Evolutionary conservation across 1,140 invertebrate species (phyloP).

Genomic region (Thaumetopoea pityocampa): DNA sequence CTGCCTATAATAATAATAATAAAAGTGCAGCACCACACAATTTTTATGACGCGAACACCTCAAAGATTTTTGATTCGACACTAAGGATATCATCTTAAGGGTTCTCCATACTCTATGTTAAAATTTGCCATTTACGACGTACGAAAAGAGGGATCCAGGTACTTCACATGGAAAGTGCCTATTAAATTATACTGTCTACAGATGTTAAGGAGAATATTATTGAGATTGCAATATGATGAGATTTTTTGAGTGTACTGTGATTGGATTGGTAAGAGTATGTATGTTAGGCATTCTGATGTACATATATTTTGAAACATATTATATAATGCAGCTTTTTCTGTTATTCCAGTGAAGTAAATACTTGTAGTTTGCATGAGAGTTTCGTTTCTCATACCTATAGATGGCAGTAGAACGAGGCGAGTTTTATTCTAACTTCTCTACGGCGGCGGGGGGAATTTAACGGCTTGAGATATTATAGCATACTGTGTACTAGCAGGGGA

Average conservation of each 20-base stretch:
- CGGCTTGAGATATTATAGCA: too few relatives aligned
- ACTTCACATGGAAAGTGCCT: constrained; percentile 31
- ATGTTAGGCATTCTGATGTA: too few relatives aligned
- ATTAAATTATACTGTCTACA: constrained; percentile 37
- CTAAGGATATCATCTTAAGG: constrained; percentile 16
- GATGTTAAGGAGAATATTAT: constrained; percentile 36
- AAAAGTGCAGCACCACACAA: constrained; percentile 39
- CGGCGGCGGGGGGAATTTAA: too few relatives aligned
- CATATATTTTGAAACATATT: too few relatives aligned
- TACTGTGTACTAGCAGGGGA: too few relatives aligned
- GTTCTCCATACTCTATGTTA: constrained; percentile 31
- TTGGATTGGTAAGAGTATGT: too few relatives aligned
- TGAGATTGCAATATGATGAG: constrained; percentile 39
- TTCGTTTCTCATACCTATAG: too few relatives aligned
- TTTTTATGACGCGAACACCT: constrained; percentile 25
- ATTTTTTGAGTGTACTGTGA: constrained; percentile 28
- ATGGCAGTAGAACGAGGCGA: too few relatives aligned
- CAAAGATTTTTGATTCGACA: constrained; percentile 35
- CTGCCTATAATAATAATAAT: constrained; percentile 23
- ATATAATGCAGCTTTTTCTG: too few relatives aligned
- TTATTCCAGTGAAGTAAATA: too few relatives aligned
- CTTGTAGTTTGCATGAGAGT: too few relatives aligned
- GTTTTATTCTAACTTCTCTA: too few relatives aligned
- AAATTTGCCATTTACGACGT: constrained; percentile 35
- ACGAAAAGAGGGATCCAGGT: constrained; percentile 34